Evolutionary conservation across 2,797 vertebrate genomes (phyloP).

Genomic region (Artibeus jamaicensis): DNA sequence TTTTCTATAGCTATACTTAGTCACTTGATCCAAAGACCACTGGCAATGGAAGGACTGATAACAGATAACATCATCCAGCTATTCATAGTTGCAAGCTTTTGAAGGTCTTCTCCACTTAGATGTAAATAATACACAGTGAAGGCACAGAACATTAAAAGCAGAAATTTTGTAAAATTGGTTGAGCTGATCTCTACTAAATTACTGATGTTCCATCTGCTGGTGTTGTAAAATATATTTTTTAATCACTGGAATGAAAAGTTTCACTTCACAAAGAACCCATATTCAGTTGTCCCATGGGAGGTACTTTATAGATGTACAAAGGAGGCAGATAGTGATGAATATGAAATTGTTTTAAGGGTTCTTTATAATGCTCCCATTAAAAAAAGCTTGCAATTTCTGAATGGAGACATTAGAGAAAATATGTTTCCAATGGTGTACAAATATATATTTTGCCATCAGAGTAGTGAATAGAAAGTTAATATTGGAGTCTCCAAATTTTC

Average conservation of each 20-base stretch:
- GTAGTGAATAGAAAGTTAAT: background rate
- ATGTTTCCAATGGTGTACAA: background rate
- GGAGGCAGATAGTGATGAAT: constrained; percentile 66
- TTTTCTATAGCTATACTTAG: constrained; percentile 24
- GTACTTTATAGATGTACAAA: constrained; percentile 56
- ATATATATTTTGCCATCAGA: background rate
- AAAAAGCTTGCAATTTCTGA: constrained; percentile 60
- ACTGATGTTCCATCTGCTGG: constrained; percentile 78
- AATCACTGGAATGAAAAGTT: constrained; percentile 70
- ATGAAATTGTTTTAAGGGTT: constrained; percentile 49
- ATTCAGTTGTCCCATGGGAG: constrained; percentile 57
- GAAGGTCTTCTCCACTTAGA: constrained; percentile 61
- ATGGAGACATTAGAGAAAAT: constrained; percentile 27
- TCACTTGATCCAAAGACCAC: constrained; percentile 30
- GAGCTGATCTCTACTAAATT: constrained; percentile 79
- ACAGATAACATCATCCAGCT: constrained; percentile 26
- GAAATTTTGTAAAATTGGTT: constrained; percentile 74
- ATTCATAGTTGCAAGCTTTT: constrained; percentile 61
- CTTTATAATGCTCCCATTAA: constrained; percentile 54
- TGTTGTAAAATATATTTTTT: constrained; percentile 69
- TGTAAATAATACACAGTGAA: constrained; percentile 79
- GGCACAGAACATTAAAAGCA: constrained; percentile 72
- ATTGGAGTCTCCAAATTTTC: background rate
- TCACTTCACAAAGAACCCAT: constrained; percentile 72
- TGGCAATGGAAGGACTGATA: constrained; percentile 26